These are phyloP conservation scores for Pygoscelis antarcticus DNA, from an alignment of 2,113 vertebrate species.

Conservation along the genomic window DNA sequence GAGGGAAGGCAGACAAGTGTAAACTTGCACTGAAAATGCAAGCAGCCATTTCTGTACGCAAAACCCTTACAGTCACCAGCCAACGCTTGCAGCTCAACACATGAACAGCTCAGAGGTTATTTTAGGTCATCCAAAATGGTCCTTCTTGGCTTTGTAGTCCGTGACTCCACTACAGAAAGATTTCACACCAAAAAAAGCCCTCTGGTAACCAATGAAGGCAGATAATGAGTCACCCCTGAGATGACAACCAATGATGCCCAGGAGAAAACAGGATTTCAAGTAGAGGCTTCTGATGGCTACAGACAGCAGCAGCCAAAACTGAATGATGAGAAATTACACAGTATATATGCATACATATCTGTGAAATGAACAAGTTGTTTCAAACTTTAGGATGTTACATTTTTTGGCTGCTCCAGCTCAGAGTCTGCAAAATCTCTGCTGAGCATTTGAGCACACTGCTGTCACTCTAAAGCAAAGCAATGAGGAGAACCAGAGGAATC, in stretches of 20 bases:
- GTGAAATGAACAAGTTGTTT: not conserved
- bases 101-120: slow-evolving; percentile 41
- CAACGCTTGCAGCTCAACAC: not conserved
- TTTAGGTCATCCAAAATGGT: slow-evolving; percentile 41
- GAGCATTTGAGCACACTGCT: not conserved
- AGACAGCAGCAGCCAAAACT: not conserved
- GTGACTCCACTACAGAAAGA: slow-evolving; percentile 16
- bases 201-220: slow-evolving; percentile 20
- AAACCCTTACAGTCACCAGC: slow-evolving; percentile 1
- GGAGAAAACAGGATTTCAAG: not conserved
- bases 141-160: slow-evolving; percentile 5
- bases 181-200: slow-evolving; percentile 3
- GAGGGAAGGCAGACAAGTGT: not conserved
- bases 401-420: not conserved
- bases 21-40: slow-evolving; percentile 4
- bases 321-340: not conserved
- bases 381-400: not conserved
- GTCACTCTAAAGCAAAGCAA: not conserved
- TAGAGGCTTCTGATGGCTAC: not conserved
- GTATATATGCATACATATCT: not conserved
- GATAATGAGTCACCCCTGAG: not conserved
- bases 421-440: slow-evolving; percentile 14
- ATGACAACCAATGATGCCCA: slow-evolving; percentile 3
- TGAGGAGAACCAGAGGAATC: slow-evolving; percentile 19
- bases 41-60: not conserved